Evolutionary conservation across 2,888 invertebrate species (phyloP), one percentile per base, ranked within the genome.

Genomic region (Coleophora deauratella): DNA sequence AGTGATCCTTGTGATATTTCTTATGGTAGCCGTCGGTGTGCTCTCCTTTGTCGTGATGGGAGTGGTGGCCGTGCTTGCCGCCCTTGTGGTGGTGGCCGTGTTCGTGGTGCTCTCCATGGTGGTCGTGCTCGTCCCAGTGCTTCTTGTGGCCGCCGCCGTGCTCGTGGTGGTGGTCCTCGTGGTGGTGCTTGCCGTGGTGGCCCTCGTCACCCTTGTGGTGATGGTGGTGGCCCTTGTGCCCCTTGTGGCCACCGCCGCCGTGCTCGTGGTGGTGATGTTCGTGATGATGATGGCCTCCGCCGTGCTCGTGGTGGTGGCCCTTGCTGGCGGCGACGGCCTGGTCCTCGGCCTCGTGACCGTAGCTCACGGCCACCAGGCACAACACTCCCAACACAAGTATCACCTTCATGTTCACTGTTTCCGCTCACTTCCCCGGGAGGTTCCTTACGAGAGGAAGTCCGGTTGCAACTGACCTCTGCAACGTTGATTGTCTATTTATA

Each of bases 1-100:
- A 94, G 73, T 95, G 95, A 58, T 95, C 94, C 73, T 95, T 95
- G 78, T 94, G 93, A 59, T 92, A 88, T 59, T 94, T 93, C 79
- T 94, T 92, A 72, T 95, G 94, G 75, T 91, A 94, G 7, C 94
- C 94, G 54, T 92, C 89, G 41, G 90, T 89, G 58, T 94, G 92
- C 58, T 93, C 92, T 0, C 93, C 94, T 66, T 94, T 94, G 63
- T 94, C 94, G 73, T 94, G 93, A 32, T 93, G 92, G 54, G 93
- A 92, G 58, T 94, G 92, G 61, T 93, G 91, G n/a, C 91, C 92
- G 66, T 91, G 91, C 64, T 94, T 93, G 28, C 89, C 91, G 6
- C 91, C 93, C 65, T 94, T 93, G 66, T 93, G 91, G 47, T 91
- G 91, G 55, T 93, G 91, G 4, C 91, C 93, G 37, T 89, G 88